A percentile compares a stretch with the other conserved stretches of the same genome.
Conservation (phyloP, 2,888 invertebrate species). For the Malthinus seriepunctatus region DNA sequence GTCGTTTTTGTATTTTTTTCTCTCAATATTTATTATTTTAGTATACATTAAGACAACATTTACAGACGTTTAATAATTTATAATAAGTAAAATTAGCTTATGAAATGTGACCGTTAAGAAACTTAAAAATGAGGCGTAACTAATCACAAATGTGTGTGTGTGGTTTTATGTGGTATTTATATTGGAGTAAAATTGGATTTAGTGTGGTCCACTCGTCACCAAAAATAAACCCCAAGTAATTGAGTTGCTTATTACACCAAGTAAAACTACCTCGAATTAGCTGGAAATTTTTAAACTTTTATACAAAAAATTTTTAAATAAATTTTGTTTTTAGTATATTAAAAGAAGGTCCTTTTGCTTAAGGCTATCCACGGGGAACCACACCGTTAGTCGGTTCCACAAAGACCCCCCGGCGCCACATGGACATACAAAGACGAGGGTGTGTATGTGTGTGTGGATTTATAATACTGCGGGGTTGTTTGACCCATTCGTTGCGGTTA, state of each 20-base stretch:
- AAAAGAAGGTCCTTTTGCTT: conserved; percentile 8
- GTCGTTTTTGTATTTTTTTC: too few relatives aligned
- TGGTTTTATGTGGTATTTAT: conserved; percentile 14
- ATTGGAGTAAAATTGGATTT: conserved; percentile 19
- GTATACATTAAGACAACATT: too few relatives aligned
- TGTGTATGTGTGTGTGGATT: conserved; percentile 36
- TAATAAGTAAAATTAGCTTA: conserved; percentile 1
- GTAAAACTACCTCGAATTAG: too few relatives aligned
- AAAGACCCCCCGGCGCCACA: conserved; percentile 33
- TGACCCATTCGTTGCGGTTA: conserved; percentile 34
- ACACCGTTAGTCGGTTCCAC: conserved; percentile 35
- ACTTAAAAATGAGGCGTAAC: conserved; percentile 12
- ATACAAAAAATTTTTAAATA: not conserved
- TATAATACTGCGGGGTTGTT: conserved; percentile 35
- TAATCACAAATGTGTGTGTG: conserved; percentile 21
- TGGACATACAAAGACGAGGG: conserved; percentile 35
- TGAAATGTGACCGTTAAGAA: conserved; percentile 1
- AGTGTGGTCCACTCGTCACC: conserved; percentile 26
- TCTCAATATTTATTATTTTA: too few relatives aligned
- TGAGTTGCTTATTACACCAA: conserved; percentile 10
- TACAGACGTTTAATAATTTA: not conserved
- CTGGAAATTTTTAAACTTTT: not conserved
- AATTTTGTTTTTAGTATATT: conserved; percentile 5
- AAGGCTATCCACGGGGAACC: conserved; percentile 30
- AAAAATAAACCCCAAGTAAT: conserved; percentile 20